Evolutionary conservation across 2,113 vertebrate species (phyloP).

Genomic region (Alligator mississippiensis): DNA sequence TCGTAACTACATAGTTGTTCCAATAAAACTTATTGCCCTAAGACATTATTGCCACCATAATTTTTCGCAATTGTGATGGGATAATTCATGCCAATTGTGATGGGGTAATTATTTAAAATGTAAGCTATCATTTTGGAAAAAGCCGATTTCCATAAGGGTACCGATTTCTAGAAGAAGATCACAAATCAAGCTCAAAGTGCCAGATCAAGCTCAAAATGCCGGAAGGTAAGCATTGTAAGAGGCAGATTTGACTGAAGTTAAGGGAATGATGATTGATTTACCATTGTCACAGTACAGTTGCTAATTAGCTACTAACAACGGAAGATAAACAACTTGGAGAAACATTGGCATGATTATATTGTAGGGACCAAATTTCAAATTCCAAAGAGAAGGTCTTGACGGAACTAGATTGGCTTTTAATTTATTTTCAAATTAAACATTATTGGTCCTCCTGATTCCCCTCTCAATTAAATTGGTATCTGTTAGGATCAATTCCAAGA

Average conservation of each 20-base stretch:
- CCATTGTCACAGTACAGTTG: not conserved
- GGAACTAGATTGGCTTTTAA: not conserved
- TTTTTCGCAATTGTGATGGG: too few relatives aligned
- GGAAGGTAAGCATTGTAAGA: not conserved
- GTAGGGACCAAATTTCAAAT: not conserved
- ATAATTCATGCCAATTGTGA: too few relatives aligned
- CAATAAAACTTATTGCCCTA: too few relatives aligned
- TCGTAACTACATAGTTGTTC: too few relatives aligned
- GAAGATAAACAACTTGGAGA: not conserved
- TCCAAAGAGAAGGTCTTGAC: slow-evolving; percentile 4
- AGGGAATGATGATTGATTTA: not conserved
- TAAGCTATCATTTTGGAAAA: not conserved
- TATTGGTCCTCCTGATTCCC: not conserved
- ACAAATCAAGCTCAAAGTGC: not conserved
- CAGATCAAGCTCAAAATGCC: too few relatives aligned
- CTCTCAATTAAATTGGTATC: slow-evolving; percentile 15
- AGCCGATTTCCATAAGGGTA: not conserved
- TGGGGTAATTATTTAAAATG: too few relatives aligned
- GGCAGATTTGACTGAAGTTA: not conserved
- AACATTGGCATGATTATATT: not conserved
- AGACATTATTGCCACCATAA: too few relatives aligned
- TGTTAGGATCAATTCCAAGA: slow-evolving; percentile 5
- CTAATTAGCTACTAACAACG: not conserved
- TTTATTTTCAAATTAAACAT: slow-evolving; percentile 13
- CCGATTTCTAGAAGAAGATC: not conserved